Evolutionary conservation across 2,113 vertebrate genomes (phyloP).

Genomic region (Ancistrus triradiatus): DNA sequence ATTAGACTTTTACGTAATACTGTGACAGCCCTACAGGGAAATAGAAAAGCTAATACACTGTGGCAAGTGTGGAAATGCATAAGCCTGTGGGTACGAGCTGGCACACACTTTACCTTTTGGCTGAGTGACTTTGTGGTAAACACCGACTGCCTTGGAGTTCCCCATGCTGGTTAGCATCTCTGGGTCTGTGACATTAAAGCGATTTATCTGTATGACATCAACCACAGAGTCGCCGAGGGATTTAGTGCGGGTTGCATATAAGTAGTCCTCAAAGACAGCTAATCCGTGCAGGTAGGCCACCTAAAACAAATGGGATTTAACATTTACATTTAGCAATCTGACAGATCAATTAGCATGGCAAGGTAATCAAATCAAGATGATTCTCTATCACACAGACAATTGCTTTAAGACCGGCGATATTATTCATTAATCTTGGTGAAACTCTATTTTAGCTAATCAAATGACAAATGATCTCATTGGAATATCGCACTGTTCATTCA

Average conservation of each 20-base stretch:
- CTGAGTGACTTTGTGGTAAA: constrained; percentile 88
- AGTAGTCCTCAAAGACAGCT: constrained; percentile 89
- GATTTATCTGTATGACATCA: constrained; percentile 81
- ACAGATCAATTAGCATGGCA: no score
- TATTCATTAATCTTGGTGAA: no score
- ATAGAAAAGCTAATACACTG: neutral
- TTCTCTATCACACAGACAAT: no score
- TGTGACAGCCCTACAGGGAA: no score
- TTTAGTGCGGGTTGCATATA: constrained; percentile 82
- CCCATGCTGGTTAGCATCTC: constrained; percentile 72
- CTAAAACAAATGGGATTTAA: constrained; percentile 62
- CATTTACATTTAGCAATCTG: no score
- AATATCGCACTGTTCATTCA: no score
- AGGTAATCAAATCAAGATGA: no score
- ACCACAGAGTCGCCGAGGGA: constrained; percentile 57
- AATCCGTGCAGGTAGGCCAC: constrained; percentile 83
- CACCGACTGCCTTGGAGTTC: constrained; percentile 70
- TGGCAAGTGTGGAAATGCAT: neutral
- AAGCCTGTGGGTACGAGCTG: neutral
- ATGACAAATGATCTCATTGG: no score
- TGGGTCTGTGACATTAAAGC: constrained; percentile 83
- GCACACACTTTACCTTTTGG: constrained; percentile 75
- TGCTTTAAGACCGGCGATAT: no score
- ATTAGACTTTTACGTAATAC: no score
- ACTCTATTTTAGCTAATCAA: no score